phyloP scores from a whole-genome alignment of 2,888 invertebrate species.

The Thelaira solivaga region DNA sequence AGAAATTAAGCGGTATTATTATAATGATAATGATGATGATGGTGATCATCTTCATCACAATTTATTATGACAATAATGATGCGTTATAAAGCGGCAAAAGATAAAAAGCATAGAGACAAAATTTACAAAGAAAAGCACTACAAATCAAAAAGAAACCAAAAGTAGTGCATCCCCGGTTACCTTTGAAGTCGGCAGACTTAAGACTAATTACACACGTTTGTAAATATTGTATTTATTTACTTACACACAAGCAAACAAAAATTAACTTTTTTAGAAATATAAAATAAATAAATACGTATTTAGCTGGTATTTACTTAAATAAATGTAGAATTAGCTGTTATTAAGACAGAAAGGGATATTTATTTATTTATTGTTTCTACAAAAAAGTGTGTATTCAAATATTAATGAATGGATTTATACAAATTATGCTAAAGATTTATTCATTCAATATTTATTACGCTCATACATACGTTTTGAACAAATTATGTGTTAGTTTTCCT shows the following conservation, averaged over 20 bases:
- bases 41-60: not conserved
- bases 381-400: not conserved
- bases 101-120: conserved; percentile 7
- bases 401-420: not conserved
- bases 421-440: not conserved
- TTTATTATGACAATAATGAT: conserved; percentile 12
- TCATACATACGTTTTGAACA: not conserved
- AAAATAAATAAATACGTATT: too few species aligned
- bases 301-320: too few species aligned
- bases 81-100: conserved; percentile 35
- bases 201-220: not conserved
- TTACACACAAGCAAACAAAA: not conserved
- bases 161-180: conserved; percentile 33
- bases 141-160: not conserved
- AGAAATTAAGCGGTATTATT: not conserved
- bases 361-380: not conserved
- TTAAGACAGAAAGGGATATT: too few species aligned
- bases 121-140: conserved; percentile 18
- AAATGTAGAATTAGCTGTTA: too few species aligned
- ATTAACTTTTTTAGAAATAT: conserved; percentile 11
- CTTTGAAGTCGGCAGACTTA: conserved; percentile 25
- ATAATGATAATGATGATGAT: not conserved
- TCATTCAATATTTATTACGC: not conserved
- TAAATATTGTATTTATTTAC: conserved; percentile 8
- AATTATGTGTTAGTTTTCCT: not conserved